Percentiles rank a stretch among this genome's conserved stretches.
Conservation (phyloP, 2,888 invertebrate species). For the Lagria hirta region DNA sequence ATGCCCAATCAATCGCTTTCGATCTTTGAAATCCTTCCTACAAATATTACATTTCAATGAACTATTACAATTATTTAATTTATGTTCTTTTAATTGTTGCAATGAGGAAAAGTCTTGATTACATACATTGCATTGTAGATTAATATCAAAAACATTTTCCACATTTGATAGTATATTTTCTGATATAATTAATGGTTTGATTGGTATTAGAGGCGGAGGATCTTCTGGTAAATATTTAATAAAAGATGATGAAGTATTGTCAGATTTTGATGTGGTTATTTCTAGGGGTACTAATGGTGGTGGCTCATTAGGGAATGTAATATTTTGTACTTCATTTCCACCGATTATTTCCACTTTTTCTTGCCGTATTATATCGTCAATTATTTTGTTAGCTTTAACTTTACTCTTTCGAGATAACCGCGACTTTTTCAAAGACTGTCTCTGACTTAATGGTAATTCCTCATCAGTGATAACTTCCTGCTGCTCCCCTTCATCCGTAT, state of each 20-base stretch:
- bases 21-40: constrained; percentile 46
- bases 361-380: constrained; percentile 17
- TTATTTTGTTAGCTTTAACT: constrained; percentile 19
- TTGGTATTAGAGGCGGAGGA: constrained; percentile 49
- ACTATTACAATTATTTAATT: constrained; percentile 38
- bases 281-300: constrained; percentile 48
- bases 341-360: constrained; percentile 5
- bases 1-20: constrained; percentile 47
- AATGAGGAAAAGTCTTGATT: constrained; percentile 42
- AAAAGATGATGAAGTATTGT: constrained; percentile 6
- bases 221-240: constrained; percentile 35
- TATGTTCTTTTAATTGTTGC: constrained; percentile 42
- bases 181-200: constrained; percentile 40
- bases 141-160: constrained; percentile 34
- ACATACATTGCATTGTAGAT: constrained; percentile 42
- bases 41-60: constrained; percentile 48
- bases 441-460: constrained; percentile 34
- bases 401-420: constrained; percentile 11
- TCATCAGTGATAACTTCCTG: constrained; percentile 27
- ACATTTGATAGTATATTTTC: constrained; percentile 28
- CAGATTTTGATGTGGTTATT: constrained; percentile 30
- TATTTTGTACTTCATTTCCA: not conserved
- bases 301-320: constrained; percentile 37
- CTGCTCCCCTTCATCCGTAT: constrained; percentile 6
- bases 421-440: constrained; percentile 11